A percentile compares a stretch with the other conserved stretches of the same genome.
These are phyloP conservation scores for Acrobeloides nanus DNA, from an alignment of 2,888 invertebrate genomes.

Conservation along the genomic window DNA sequence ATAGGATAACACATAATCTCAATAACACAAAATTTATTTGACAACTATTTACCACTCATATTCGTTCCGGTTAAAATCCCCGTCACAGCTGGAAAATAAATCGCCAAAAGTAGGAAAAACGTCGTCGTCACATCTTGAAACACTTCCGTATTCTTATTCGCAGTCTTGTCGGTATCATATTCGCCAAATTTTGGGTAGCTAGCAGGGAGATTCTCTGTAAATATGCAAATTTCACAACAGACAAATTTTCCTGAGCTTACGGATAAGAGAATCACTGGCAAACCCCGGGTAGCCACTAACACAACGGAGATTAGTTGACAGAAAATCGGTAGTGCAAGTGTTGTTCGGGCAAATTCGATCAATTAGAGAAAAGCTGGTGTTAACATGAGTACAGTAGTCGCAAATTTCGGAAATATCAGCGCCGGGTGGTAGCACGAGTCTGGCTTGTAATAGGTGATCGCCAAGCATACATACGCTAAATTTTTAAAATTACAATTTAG, in stretches of 20 bases:
- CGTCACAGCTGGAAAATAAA: conserved; percentile 87
- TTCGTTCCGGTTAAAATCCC: conserved; percentile 21
- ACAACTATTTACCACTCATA: no score
- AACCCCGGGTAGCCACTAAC: conserved; percentile 83
- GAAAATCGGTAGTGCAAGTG: conserved; percentile 3
- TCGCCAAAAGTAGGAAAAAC: conserved; percentile 91
- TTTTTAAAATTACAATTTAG: conserved; percentile 1
- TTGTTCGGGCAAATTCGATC: conserved; percentile 7
- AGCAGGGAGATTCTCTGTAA: conserved; percentile 22
- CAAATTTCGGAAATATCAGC: conserved; percentile 56
- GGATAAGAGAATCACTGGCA: conserved; percentile 79
- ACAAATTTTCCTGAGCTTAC: conserved; percentile 58
- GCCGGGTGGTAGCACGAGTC: conserved; percentile 26
- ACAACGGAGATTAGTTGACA: conserved; percentile 52
- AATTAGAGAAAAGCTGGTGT: conserved; percentile 9
- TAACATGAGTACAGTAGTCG: conserved; percentile 67
- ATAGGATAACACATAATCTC: no score
- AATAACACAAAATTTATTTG: no score
- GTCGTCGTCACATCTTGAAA: conserved; percentile 65
- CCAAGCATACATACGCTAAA: conserved; percentile 86
- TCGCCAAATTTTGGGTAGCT: conserved; percentile 42
- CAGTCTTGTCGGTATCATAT: conserved; percentile 34
- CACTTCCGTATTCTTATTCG: conserved; percentile 58
- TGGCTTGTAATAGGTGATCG: conserved; percentile 66
- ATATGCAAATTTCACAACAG: conserved; percentile 7